A percentile compares a stretch with the other conserved stretches of the same genome.
Conservation (phyloP, 2,797 vertebrate genomes). For the Melopsittacus undulatus region DNA sequence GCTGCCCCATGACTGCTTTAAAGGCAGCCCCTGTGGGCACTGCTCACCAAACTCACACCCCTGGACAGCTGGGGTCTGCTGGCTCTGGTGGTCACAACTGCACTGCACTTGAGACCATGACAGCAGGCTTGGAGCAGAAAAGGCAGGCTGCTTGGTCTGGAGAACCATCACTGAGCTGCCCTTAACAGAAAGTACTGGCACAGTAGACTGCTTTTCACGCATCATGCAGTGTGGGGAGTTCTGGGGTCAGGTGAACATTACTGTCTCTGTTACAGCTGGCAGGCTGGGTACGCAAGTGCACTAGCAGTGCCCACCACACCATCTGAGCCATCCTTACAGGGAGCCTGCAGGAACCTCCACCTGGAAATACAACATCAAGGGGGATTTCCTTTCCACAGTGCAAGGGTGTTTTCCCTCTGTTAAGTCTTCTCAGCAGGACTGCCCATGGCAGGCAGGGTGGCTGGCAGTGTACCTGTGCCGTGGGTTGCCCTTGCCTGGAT, state of each 20-base stretch:
- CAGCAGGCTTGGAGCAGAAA: fast-evolving
- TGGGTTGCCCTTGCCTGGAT: not conserved
- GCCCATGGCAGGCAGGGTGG: not conserved
- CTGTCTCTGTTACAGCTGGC: not conserved
- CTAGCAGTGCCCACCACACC: not conserved
- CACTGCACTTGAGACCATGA: fast-evolving
- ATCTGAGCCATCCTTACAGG: not conserved
- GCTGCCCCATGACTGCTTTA: not conserved
- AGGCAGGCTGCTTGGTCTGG: not conserved
- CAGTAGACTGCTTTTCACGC: not conserved
- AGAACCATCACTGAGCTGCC: not conserved
- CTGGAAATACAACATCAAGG: not conserved
- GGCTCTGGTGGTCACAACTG: not conserved
- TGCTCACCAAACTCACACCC: not conserved
- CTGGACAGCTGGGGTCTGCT: not conserved
- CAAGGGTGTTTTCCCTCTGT: not conserved
- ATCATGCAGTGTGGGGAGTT: too few species aligned
- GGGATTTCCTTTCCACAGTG: not conserved
- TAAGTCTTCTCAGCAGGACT: not conserved
- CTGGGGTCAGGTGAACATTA: not conserved
- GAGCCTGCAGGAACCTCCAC: not conserved
- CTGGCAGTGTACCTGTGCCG: too few species aligned
- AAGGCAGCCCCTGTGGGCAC: not conserved
- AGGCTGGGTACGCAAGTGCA: fast-evolving
- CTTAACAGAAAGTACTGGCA: not conserved